Base-by-base conservation (phyloP, 1,140 invertebrate species). In the Theocolax elegans region DNA sequence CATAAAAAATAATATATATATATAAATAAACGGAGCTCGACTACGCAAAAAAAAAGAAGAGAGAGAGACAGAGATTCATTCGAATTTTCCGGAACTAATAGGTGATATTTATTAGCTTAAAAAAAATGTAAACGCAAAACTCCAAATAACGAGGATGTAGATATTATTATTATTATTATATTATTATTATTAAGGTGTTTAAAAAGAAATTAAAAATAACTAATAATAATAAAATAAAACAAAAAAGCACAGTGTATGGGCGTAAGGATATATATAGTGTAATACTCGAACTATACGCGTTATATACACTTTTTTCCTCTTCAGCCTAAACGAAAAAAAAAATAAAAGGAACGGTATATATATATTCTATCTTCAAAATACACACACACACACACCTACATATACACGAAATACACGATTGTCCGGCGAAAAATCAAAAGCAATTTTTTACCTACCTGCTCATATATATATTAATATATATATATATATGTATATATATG, bases 71-170 rank as follows among this genome's bases (percentile, higher is more conserved):
- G 51, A 56, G 25, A 44, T 53, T 31, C 59, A 67, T 59, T 67
- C 21, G 9, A 53, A 53, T 42, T 62, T 62, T 62, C 12, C 27
- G 38, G 48, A 67, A 69, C 48, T 62, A 53, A 69, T 62, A 62
- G 23, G 58, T 60, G 58, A 62, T 69, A 69, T 53, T 69, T 21
- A 69, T 53, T 69, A 62, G 46, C 58, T 62, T 69, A 62, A 42
- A 62, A 46, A 35, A 31, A 7, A 8, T 66, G n/a, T n/a, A n/a
- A 66, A 46, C 8, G 17, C n/a, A 44, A 66, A 56, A 66, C 51
- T 44, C 27, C 25, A 56, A 46, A 23, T 17, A 23, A 27, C n/a
- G 35, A 59, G 40, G 17, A 15, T 17, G 17, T 54, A 66, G 23
- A 31, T 7, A 13, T 21, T 15, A n/a, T n/a, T n/a, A n/a, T n/a